Evolutionary conservation across 2,797 vertebrate genomes (phyloP).

Genomic region (Tokudaia tokunoshimensis): DNA sequence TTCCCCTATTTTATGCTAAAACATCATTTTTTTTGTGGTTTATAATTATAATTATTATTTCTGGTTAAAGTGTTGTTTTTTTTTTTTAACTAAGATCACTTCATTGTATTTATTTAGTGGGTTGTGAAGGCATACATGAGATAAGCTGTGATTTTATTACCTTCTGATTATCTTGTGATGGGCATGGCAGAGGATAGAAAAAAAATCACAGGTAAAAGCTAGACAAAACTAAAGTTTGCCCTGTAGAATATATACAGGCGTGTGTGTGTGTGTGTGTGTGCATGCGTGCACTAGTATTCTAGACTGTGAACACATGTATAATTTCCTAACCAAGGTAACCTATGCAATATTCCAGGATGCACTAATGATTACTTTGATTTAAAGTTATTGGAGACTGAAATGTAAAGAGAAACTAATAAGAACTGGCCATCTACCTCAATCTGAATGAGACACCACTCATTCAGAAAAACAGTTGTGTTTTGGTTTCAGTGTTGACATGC

Average conservation of each 20-base stretch:
- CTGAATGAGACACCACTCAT: background rate
- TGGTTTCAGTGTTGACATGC: background rate
- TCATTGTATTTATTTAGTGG: background rate
- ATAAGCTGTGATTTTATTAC: background rate
- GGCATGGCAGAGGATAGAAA: background rate
- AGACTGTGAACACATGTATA: background rate
- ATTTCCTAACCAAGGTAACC: background rate
- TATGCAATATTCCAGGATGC: background rate
- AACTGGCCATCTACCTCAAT: background rate
- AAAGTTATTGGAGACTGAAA: background rate
- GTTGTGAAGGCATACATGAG: background rate
- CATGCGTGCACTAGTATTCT: background rate
- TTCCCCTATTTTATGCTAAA: background rate
- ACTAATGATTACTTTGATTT: background rate
- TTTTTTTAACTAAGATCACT: background rate
- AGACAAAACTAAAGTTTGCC: background rate
- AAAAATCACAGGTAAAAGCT: background rate
- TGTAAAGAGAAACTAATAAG: background rate
- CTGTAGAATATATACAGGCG: background rate
- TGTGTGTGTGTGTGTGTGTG: background rate
- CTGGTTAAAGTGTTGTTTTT: background rate
- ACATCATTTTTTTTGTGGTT: background rate
- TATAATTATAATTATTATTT: conserved; percentile 40
- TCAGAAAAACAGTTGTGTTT: background rate
- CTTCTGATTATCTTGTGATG: background rate